These are phyloP conservation scores for Crotalus viridis DNA, from an alignment of 2,113 vertebrate genomes.

Conservation along the genomic window DNA sequence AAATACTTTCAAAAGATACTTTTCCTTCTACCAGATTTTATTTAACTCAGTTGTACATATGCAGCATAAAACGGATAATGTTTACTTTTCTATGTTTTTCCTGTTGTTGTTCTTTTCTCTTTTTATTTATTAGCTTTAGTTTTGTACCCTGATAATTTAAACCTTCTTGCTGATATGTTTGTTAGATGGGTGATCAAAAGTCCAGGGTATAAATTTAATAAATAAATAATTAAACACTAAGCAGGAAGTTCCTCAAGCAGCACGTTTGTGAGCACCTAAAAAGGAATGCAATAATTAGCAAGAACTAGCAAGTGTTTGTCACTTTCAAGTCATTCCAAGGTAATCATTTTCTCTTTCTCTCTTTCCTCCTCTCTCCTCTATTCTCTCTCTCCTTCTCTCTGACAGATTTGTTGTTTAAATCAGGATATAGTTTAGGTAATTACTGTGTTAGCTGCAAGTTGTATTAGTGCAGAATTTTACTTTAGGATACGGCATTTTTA, in stretches of 20 bases:
- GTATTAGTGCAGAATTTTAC: background rate
- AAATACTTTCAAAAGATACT: constrained; percentile 5
- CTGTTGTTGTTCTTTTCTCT: background rate
- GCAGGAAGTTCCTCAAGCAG: background rate
- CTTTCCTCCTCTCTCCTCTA: too few species aligned
- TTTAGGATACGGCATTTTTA: background rate
- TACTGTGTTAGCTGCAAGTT: background rate
- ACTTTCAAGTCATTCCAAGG: background rate
- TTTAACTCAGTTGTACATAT: background rate
- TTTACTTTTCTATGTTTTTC: background rate
- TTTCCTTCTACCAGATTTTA: background rate
- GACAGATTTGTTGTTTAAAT: background rate
- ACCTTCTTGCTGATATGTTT: background rate
- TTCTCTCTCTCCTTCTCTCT: too few species aligned
- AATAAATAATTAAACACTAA: background rate
- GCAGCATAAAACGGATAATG: background rate
- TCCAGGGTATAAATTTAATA: background rate
- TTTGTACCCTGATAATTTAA: background rate
- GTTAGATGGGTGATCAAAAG: background rate
- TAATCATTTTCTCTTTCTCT: too few species aligned
- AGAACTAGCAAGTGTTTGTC: background rate
- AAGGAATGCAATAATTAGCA: background rate
- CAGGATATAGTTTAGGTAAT: background rate
- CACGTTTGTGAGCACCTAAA: background rate
- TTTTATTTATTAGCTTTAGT: too few species aligned